Evolutionary conservation across 2,113 vertebrate species (phyloP).

Genomic region (Hoplias malabaricus): DNA sequence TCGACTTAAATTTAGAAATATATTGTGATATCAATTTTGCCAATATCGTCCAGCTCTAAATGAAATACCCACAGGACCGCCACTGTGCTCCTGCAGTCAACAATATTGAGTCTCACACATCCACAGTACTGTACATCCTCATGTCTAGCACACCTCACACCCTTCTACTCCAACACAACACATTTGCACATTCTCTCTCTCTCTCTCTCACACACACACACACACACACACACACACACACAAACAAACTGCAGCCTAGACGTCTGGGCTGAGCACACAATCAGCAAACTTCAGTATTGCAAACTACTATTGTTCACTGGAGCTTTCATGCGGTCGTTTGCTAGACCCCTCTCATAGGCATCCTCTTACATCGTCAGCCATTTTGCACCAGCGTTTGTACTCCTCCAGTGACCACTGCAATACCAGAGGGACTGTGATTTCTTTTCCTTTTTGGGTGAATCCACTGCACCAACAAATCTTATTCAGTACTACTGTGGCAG

Average conservation of each 20-base stretch:
- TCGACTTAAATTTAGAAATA: no score
- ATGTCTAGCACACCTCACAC: not conserved
- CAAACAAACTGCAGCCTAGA: not conserved
- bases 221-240: no score
- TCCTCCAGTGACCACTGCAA: not conserved
- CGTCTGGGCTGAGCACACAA: not conserved
- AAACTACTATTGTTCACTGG: not conserved
- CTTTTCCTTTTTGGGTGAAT: not conserved
- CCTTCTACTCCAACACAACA: not conserved
- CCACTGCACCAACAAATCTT: constrained; percentile 15
- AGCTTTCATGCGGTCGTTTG: not conserved
- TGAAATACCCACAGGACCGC: no score
- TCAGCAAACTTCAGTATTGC: not conserved
- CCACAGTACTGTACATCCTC: not conserved
- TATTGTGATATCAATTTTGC: no score
- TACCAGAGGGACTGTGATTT: not conserved
- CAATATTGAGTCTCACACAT: not conserved
- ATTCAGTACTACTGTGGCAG: constrained; percentile 57
- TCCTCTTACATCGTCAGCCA: not conserved
- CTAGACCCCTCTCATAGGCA: constrained; percentile 2
- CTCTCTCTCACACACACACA: no score
- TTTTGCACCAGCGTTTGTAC: not conserved
- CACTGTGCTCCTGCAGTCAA: not conserved
- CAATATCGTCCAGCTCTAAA: no score
- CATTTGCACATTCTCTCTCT: no score